phyloP scores from a whole-genome alignment of 2,113 vertebrate genomes.

The Hyperopisus bebe region DNA sequence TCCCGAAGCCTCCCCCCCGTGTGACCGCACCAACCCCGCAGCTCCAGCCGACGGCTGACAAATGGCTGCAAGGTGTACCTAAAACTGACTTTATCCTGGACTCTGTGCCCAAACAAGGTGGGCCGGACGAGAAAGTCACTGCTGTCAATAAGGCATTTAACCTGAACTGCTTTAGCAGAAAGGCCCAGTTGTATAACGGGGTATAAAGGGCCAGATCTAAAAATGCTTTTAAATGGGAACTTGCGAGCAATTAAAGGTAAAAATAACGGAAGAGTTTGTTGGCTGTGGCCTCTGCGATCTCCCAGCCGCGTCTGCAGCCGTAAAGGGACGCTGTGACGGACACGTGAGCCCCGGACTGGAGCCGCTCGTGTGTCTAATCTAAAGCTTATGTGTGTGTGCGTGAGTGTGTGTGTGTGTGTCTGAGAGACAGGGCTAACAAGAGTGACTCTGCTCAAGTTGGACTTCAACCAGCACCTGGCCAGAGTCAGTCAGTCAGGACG shows the following conservation, averaged over 20 bases:
- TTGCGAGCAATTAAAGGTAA: not conserved
- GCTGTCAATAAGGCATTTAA: not conserved
- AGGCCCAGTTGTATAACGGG: not conserved
- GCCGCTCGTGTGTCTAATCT: not conserved
- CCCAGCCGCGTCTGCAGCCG: not conserved
- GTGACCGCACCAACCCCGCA: not conserved
- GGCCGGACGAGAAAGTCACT: not conserved
- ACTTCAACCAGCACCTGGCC: not conserved
- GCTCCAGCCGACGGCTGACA: not conserved
- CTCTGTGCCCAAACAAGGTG: not conserved
- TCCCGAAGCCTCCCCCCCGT: not conserved
- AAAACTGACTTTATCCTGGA: not conserved
- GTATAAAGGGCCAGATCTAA: not conserved
- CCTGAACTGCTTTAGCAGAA: not conserved
- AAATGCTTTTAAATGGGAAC: not conserved
- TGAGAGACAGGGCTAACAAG: conserved; percentile 6
- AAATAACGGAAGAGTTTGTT: not conserved
- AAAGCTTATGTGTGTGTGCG: not conserved
- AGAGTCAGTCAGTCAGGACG: not conserved
- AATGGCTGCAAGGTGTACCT: not conserved
- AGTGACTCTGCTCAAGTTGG: not conserved
- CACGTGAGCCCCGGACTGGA: not conserved
- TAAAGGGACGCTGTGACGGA: not conserved
- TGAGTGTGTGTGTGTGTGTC: not conserved
- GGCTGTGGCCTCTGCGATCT: not conserved